Conservation (phyloP, 1,140 invertebrate species). For the Sitodiplosis mosellana region DNA sequence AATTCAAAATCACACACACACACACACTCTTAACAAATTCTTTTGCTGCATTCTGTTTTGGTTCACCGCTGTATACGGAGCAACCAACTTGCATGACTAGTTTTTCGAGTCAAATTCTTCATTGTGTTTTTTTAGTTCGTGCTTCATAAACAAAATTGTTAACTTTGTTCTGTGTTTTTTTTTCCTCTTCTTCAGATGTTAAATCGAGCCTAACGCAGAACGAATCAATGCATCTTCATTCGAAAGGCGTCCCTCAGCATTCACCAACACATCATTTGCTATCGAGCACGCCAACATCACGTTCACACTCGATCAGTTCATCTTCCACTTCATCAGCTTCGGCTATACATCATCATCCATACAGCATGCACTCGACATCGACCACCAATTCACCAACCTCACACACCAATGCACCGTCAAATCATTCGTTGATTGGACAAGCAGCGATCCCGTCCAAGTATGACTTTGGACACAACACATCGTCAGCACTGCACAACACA, state of each 20-base stretch:
- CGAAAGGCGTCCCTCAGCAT: conserved; percentile 1
- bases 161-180: neutral
- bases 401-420: conserved; percentile 17
- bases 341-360: conserved; percentile 5
- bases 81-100: neutral
- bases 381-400: neutral
- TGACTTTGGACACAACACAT: conserved; percentile 4
- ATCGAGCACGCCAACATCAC: conserved; percentile 2
- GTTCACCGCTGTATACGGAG: neutral
- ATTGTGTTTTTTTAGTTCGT: neutral
- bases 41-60: neutral
- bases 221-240: neutral
- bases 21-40: neutral
- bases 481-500: conserved; percentile 4
- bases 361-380: conserved; percentile 4
- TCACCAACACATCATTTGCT: neutral
- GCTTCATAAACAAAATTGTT: neutral
- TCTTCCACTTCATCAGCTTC: conserved; percentile 12
- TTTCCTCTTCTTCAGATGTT: neutral
- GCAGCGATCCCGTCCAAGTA: conserved; percentile 1
- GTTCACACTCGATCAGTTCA: neutral
- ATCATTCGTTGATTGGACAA: too few species aligned
- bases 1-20: neutral
- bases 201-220: neutral
- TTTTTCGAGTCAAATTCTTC: too few species aligned